Evolutionary conservation across 2,888 invertebrate genomes (phyloP).

Genomic region (Pachymerium ferrugineum): DNA sequence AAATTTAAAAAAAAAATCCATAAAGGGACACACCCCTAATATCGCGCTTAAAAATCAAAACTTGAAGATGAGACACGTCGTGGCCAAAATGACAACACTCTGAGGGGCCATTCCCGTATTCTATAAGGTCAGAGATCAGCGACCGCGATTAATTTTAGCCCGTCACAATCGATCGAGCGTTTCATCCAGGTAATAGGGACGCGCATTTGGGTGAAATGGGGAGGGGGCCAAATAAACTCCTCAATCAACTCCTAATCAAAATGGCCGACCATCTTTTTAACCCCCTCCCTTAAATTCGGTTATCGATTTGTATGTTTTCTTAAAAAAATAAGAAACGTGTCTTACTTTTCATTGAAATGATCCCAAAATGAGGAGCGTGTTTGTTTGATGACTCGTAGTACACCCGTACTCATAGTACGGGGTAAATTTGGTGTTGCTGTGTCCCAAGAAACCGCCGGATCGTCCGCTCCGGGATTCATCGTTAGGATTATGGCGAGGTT

Average conservation of each 20-base stretch:
- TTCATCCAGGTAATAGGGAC: background rate
- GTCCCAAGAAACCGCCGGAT: background rate
- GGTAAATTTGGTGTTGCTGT: too few species aligned
- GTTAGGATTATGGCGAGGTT: too few species aligned
- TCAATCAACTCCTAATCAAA: too few species aligned
- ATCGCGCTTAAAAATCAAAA: too few species aligned
- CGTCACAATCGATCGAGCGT: background rate
- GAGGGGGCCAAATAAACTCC: too few species aligned
- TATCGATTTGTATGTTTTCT: too few species aligned
- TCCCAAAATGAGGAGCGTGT: conserved; percentile 77
- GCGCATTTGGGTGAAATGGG: background rate
- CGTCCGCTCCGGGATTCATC: background rate
- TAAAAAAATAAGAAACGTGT: background rate
- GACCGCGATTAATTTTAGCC: conserved; percentile 11
- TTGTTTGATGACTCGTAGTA: conserved; percentile 62
- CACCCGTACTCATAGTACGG: conserved; percentile 70
- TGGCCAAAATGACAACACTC: too few species aligned
- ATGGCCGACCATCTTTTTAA: background rate
- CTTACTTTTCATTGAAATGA: conserved; percentile 55
- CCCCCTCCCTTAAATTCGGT: too few species aligned
- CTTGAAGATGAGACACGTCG: too few species aligned
- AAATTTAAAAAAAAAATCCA: background rate
- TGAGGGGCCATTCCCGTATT: background rate
- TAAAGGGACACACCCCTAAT: background rate
- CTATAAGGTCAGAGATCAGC: background rate